These are phyloP conservation scores for Drosophila neutralis DNA, from an alignment of 2,888 invertebrate genomes.

Conservation along the genomic window DNA sequence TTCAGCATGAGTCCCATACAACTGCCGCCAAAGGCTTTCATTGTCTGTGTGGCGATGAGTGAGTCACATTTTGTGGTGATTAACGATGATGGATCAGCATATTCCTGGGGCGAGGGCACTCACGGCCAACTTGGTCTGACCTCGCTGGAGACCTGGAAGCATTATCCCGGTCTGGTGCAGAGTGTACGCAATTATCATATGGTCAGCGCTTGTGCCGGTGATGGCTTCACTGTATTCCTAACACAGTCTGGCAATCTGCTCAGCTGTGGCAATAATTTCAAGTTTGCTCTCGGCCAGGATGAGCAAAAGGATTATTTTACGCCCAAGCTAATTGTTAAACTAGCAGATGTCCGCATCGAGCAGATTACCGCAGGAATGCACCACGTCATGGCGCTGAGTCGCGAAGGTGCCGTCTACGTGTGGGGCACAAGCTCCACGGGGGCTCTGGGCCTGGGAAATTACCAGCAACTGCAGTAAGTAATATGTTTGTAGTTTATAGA, in stretches of 20 bases:
- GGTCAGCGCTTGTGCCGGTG: constrained; percentile 87
- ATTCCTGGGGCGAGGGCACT: constrained; percentile 89
- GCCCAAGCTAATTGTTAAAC: constrained; percentile 87
- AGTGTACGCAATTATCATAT: constrained; percentile 87
- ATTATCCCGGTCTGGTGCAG: constrained; percentile 87
- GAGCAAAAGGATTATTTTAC: constrained; percentile 86
- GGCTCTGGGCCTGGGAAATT: constrained; percentile 86
- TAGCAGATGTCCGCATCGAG: constrained; percentile 87
- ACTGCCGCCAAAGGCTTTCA: constrained; percentile 86
- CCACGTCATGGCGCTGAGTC: constrained; percentile 88
- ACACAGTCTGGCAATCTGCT: constrained; percentile 89
- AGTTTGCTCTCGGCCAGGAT: constrained; percentile 88
- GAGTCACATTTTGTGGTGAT: constrained; percentile 87
- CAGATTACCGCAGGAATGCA: constrained; percentile 87
- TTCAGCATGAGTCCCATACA: constrained; percentile 86
- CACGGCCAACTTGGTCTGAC: constrained; percentile 89
- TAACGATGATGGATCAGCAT: constrained; percentile 87
- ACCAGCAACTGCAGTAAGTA: constrained; percentile 80
- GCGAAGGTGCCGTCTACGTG: constrained; percentile 87
- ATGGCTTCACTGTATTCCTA: constrained; percentile 88
- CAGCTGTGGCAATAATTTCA: constrained; percentile 88
- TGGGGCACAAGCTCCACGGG: constrained; percentile 88
- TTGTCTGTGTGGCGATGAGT: constrained; percentile 86
- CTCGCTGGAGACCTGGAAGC: constrained; percentile 85
- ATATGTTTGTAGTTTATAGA: not conserved